Conservation (phyloP, 2,113 vertebrate genomes). For the Oncorhynchus clarkii region DNA sequence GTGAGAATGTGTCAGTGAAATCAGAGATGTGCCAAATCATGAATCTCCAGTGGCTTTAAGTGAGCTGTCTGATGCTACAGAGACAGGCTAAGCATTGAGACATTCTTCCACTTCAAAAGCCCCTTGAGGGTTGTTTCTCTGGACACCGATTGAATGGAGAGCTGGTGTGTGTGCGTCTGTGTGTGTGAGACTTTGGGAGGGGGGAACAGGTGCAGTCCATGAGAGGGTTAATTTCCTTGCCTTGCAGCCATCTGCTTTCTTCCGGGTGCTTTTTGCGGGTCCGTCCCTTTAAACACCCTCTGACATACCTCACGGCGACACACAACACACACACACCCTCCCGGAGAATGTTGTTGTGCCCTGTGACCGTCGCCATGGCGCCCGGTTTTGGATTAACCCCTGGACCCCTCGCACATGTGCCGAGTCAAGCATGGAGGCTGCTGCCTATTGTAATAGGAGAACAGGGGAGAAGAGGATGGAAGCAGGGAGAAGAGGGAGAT, state of each 20-base stretch:
- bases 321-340: constrained; percentile 34
- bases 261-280: constrained; percentile 61
- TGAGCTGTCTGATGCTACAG: constrained; percentile 52
- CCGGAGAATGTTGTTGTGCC: constrained; percentile 40
- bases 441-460: constrained; percentile 63
- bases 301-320: constrained; percentile 64
- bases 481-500: constrained; percentile 24
- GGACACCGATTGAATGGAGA: constrained; percentile 70
- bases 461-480: constrained; percentile 29
- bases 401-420: constrained; percentile 64
- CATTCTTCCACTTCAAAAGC: constrained; percentile 73
- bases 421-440: constrained; percentile 66
- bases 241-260: constrained; percentile 74
- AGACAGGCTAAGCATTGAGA: constrained; percentile 43
- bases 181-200: constrained; percentile 1
- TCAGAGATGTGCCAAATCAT: constrained; percentile 8
- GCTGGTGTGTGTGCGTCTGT: not conserved
- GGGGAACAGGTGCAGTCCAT: constrained; percentile 75
- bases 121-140: constrained; percentile 52
- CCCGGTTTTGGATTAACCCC: constrained; percentile 67
- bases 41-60: constrained; percentile 30
- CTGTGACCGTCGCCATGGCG: constrained; percentile 66
- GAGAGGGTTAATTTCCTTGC: constrained; percentile 55
- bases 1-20: constrained; percentile 35
- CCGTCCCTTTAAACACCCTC: constrained; percentile 65